Conservation (phyloP, 2,888 invertebrate species). For the Drosophila lutescens region DNA sequence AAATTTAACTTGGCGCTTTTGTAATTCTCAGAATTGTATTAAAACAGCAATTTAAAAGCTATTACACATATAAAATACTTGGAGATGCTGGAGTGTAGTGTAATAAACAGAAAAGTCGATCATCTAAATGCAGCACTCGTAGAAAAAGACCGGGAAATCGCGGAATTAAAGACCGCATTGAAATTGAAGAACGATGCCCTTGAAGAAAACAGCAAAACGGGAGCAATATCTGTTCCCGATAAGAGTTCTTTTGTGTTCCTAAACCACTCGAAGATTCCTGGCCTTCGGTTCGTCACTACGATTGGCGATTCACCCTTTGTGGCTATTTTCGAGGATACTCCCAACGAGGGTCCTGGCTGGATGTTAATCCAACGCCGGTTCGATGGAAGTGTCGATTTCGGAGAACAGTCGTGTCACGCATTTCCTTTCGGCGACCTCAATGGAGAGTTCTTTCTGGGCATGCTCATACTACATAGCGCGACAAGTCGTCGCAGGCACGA, state of each 20-base stretch:
- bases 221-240: background rate
- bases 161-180: background rate
- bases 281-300: background rate
- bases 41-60: too few relatives aligned
- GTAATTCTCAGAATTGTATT: too few relatives aligned
- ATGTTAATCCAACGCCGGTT: background rate
- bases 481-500: background rate
- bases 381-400: background rate
- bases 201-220: background rate
- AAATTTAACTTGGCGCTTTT: too few relatives aligned
- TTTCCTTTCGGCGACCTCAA: background rate
- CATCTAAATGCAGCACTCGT: background rate
- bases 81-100: too few relatives aligned
- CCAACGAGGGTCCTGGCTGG: background rate
- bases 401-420: background rate
- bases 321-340: background rate
- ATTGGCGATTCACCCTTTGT: background rate
- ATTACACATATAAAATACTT: too few relatives aligned
- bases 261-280: conserved; percentile 1
- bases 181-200: background rate
- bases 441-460: background rate
- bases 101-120: background rate
- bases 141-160: background rate
- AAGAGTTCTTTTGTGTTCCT: background rate
- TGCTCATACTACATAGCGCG: background rate